Evolutionary conservation across 2,113 vertebrate genomes (phyloP).

Genomic region (Melospiza georgiana): DNA sequence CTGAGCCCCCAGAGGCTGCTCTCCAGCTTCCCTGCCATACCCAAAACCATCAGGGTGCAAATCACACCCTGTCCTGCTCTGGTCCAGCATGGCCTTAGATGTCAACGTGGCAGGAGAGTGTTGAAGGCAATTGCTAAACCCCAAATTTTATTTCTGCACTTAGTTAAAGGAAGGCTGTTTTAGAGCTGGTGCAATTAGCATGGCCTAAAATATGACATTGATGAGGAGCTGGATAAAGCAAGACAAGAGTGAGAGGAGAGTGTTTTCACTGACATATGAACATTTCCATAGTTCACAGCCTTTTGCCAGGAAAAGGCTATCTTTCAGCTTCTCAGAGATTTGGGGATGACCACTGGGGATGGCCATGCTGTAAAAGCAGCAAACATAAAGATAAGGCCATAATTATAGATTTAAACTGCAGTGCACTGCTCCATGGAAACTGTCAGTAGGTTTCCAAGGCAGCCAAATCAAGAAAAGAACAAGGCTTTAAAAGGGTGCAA

Average conservation of each 20-base stretch:
- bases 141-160: neutral
- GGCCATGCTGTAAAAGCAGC: neutral
- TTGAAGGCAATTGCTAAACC: neutral
- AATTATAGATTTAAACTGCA: neutral
- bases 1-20: neutral
- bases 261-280: neutral
- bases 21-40: neutral
- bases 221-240: neutral
- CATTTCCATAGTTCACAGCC: neutral
- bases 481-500: neutral
- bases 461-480: conserved; percentile 25
- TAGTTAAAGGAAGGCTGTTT: neutral
- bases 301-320: neutral
- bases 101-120: neutral
- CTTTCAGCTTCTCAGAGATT: neutral
- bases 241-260: neutral
- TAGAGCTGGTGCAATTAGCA: neutral
- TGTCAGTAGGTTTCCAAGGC: conserved; percentile 54
- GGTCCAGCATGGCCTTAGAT: neutral
- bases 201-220: neutral
- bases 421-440: conserved; percentile 44
- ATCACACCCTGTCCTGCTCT: neutral
- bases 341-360: neutral
- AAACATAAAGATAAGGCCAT: neutral
- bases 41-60: neutral